These are phyloP conservation scores for Tetranychus piercei DNA, from an alignment of 2,888 invertebrate species.

Conservation along the genomic window DNA sequence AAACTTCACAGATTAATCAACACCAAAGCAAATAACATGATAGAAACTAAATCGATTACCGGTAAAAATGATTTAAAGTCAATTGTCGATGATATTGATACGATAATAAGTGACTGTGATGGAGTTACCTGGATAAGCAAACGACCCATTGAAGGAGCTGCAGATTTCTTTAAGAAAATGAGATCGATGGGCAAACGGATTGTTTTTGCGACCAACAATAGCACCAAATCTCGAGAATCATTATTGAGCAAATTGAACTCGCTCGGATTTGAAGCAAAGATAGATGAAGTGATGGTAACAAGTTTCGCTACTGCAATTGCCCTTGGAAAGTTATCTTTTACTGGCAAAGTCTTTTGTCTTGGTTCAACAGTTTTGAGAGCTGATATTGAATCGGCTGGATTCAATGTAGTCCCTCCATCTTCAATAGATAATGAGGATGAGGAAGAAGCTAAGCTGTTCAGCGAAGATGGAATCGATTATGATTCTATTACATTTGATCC, in stretches of 20 bases:
- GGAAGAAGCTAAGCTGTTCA: background rate
- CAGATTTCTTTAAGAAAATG: conserved; percentile 48
- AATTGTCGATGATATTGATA: conserved; percentile 4
- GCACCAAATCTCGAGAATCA: conserved; percentile 57
- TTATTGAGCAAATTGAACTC: conserved; percentile 52
- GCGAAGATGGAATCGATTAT: background rate
- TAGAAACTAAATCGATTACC: background rate
- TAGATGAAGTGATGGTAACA: conserved; percentile 56
- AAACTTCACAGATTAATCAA: too few relatives aligned
- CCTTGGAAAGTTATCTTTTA: conserved; percentile 50
- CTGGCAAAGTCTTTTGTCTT: conserved; percentile 57
- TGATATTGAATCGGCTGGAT: conserved; percentile 61
- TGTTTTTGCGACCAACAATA: conserved; percentile 75
- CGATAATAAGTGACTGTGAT: conserved; percentile 65
- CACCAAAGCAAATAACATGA: too few relatives aligned
- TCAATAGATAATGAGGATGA: conserved; percentile 41
- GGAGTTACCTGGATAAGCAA: conserved; percentile 67
- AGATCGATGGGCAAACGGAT: conserved; percentile 55
- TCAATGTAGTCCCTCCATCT: conserved; percentile 48
- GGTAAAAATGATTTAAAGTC: background rate
- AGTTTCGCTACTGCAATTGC: conserved; percentile 59
- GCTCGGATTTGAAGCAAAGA: conserved; percentile 48
- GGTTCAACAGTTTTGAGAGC: conserved; percentile 60
- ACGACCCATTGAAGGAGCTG: conserved; percentile 46
- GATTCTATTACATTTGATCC: background rate